A percentile compares a stretch with the other conserved stretches of the same genome.
Conservation (phyloP, 30 jellyfish, hydroid and myxozoan genomes). For the Aurelia sp. region DNA sequence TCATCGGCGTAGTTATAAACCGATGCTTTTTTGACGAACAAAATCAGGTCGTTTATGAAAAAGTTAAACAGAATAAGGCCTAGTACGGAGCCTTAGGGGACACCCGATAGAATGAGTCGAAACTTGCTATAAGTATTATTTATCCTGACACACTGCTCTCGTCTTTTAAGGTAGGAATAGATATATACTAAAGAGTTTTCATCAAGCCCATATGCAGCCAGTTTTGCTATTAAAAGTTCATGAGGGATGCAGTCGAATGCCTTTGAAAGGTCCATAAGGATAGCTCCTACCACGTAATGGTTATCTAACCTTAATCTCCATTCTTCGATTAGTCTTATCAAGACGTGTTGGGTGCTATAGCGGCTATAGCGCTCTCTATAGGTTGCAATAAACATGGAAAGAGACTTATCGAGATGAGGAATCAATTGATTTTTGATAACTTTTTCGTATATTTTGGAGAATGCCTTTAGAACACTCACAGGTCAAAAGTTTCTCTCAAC, state of each 20-base stretch:
- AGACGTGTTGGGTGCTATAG: no score
- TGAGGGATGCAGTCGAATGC: constrained; percentile 31
- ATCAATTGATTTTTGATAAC: no score
- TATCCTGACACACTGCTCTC: constrained; percentile 34
- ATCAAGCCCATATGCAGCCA: constrained; percentile 39
- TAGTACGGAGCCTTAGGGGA: constrained; percentile 56
- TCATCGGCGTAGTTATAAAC: constrained; percentile 50
- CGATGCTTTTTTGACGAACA: constrained; percentile 30
- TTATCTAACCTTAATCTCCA: no score
- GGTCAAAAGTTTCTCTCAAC: no score
- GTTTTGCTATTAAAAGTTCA: constrained; percentile 30
- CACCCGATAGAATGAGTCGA: constrained; percentile 52
- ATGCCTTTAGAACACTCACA: no score
- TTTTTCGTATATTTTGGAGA: neutral
- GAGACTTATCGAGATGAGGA: no score
- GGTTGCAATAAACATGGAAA: no score
- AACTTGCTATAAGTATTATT: constrained; percentile 34
- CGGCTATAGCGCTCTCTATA: no score
- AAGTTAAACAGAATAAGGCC: constrained; percentile 55
- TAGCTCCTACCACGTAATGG: constrained; percentile 14
- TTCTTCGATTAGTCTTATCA: no score
- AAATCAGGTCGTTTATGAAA: constrained; percentile 38
- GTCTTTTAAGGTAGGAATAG: constrained; percentile 12
- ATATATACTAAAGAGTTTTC: neutral
- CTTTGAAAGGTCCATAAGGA: constrained; percentile 20